Conservation (phyloP, 2,888 invertebrate species). For the Orthonychiurus folsomi region DNA sequence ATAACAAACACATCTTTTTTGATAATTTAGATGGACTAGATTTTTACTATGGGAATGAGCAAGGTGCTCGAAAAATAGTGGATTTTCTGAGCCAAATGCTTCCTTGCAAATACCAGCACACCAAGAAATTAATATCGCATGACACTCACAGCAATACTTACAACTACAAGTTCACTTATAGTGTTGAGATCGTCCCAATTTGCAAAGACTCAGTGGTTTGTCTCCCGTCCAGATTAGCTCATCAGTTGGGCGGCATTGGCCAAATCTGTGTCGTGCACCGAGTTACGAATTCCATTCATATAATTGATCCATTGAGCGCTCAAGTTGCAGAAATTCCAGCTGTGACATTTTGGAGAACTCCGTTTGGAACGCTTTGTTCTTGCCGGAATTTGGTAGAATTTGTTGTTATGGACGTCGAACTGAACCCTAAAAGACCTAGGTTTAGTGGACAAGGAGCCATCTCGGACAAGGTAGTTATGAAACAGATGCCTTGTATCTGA, state of each 20-base stretch:
- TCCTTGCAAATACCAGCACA: conserved; percentile 77
- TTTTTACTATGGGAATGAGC: conserved; percentile 83
- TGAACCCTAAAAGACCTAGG: conserved; percentile 60
- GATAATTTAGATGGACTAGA: conserved; percentile 72
- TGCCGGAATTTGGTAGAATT: conserved; percentile 86
- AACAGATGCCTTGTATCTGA: not conserved
- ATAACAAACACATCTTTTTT: not conserved
- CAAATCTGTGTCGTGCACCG: conserved; percentile 79
- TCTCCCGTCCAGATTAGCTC: conserved; percentile 72
- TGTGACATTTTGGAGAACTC: conserved; percentile 72
- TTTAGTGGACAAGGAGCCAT: conserved; percentile 83
- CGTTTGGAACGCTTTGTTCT: conserved; percentile 78
- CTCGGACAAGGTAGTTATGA: conserved; percentile 31
- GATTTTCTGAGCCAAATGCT: conserved; percentile 82
- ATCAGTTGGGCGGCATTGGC: conserved; percentile 76
- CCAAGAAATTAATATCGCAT: conserved; percentile 92
- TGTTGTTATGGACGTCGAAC: conserved; percentile 88
- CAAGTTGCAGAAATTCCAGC: conserved; percentile 81
- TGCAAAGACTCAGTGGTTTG: conserved; percentile 92
- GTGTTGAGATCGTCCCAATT: conserved; percentile 90
- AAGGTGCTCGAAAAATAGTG: conserved; percentile 86
- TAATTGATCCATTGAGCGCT: conserved; percentile 82
- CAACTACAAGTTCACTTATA: conserved; percentile 91
- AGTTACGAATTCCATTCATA: conserved; percentile 78
- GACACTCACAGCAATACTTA: conserved; percentile 93